Conservation (phyloP, 2,888 invertebrate genomes). For the Autographa gamma region DNA sequence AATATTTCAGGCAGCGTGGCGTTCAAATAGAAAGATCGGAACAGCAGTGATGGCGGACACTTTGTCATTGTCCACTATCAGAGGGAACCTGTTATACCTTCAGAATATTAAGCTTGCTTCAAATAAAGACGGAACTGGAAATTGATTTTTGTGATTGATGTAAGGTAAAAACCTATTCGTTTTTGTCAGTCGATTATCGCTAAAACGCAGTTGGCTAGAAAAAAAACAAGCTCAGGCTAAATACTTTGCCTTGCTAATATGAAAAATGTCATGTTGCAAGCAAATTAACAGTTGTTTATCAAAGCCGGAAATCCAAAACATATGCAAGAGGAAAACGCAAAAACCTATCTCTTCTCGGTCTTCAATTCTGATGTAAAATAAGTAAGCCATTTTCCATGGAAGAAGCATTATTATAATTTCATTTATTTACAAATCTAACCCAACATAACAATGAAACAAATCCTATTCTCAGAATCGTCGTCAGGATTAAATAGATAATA, state of each 20-base stretch:
- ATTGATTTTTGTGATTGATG: background rate
- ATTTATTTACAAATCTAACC: background rate
- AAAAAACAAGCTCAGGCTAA: too few relatives aligned
- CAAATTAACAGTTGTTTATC: too few relatives aligned
- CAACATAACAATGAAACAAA: background rate
- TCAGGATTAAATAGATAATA: conserved; percentile 1
- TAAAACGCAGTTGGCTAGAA: too few relatives aligned
- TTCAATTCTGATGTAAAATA: too few relatives aligned
- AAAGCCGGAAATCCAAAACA: too few relatives aligned
- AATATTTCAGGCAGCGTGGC: conserved; percentile 33
- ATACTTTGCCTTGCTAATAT: too few relatives aligned
- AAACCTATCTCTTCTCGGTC: too few relatives aligned
- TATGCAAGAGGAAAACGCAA: too few relatives aligned
- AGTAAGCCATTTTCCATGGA: too few relatives aligned
- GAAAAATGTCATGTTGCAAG: too few relatives aligned
- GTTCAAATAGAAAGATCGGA: conserved; percentile 23
- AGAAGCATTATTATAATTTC: too few relatives aligned
- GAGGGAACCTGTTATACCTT: background rate
- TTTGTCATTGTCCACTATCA: conserved; percentile 29
- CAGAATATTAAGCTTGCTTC: background rate
- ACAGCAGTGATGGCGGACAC: conserved; percentile 20
- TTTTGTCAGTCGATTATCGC: too few relatives aligned
- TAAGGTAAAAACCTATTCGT: background rate
- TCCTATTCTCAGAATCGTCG: background rate
- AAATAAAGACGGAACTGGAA: background rate